Percentiles rank a stretch among this genome's conserved stretches.
Conservation (phyloP, 2,888 invertebrate genomes). For the Tetramorium bicarinatum region DNA sequence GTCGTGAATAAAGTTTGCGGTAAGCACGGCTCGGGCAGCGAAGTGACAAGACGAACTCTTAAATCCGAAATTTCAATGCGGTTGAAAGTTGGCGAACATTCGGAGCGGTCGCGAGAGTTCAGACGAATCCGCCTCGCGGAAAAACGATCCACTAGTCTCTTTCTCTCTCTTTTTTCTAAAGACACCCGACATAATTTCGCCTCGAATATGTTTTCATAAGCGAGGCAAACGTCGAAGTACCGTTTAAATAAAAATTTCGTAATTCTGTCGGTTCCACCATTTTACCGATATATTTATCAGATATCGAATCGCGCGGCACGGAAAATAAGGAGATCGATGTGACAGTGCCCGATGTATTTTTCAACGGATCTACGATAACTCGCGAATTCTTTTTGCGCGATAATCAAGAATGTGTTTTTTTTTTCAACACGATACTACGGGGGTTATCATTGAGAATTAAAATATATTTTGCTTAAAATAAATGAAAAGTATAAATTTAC, state of each 20-base stretch:
- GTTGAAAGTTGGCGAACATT: slow-evolving; percentile 38
- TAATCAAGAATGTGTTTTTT: not conserved
- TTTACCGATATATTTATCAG: slow-evolving; percentile 12
- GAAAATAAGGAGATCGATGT: slow-evolving; percentile 8
- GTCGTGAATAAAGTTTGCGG: slow-evolving; percentile 45
- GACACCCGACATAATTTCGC: slow-evolving; percentile 31
- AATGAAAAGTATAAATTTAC: slow-evolving; percentile 6
- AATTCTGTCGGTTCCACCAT: not conserved
- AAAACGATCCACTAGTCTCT: slow-evolving; percentile 17
- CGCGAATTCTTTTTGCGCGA: not conserved
- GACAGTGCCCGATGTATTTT: not conserved
- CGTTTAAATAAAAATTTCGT: slow-evolving; percentile 45
- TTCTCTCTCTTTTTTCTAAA: not conserved
- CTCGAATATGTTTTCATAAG: slow-evolving; percentile 35
- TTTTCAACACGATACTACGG: not conserved
- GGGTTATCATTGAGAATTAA: not conserved
- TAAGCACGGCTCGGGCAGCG: slow-evolving; percentile 1
- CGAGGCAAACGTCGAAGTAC: slow-evolving; percentile 13
- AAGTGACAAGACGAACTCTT: slow-evolving; percentile 48
- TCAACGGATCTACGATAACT: not conserved
- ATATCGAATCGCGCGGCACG: not conserved
- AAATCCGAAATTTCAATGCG: slow-evolving; percentile 54
- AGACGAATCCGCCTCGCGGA: slow-evolving; percentile 26
- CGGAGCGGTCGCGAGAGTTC: slow-evolving; percentile 3
- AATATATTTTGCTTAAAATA: not conserved